Percentiles rank a stretch among this genome's conserved stretches.
Conservation (phyloP, 2,797 vertebrate genomes). For the Octomys mimax region DNA sequence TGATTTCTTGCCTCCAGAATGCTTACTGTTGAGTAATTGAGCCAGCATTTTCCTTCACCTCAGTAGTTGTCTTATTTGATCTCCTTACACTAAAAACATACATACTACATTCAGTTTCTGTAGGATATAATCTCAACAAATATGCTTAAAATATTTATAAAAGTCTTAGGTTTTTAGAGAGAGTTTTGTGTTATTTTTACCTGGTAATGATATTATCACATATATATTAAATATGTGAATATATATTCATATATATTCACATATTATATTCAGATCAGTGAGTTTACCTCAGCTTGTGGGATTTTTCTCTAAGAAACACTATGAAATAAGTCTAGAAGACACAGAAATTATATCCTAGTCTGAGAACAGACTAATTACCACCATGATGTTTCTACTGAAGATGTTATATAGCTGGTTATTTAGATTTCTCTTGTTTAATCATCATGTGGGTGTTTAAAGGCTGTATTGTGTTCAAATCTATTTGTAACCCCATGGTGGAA, state of each 20-base stretch:
- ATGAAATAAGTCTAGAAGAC: background rate
- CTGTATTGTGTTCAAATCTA: slow-evolving; percentile 42
- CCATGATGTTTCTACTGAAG: slow-evolving; percentile 4
- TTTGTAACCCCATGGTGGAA: background rate
- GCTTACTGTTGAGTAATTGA: background rate
- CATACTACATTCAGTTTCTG: background rate
- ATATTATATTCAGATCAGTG: background rate
- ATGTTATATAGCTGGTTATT: background rate
- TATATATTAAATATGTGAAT: background rate
- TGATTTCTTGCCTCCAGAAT: background rate
- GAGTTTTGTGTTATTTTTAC: background rate
- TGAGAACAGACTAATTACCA: slow-evolving; percentile 41
- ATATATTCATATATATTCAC: background rate
- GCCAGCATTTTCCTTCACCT: background rate
- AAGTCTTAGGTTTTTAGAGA: background rate
- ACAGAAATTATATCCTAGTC: background rate
- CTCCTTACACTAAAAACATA: background rate
- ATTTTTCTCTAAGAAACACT: background rate
- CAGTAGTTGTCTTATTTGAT: background rate
- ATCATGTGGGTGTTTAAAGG: slow-evolving; percentile 31
- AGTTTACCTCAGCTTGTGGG: background rate
- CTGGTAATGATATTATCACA: background rate
- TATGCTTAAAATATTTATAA: background rate
- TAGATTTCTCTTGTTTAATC: slow-evolving; percentile 60
- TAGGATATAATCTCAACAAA: background rate